A percentile compares a stretch with the other conserved stretches of the same genome.
These are phyloP conservation scores for Crossocerus cetratus DNA, from an alignment of 2,888 invertebrate species.

Conservation along the genomic window DNA sequence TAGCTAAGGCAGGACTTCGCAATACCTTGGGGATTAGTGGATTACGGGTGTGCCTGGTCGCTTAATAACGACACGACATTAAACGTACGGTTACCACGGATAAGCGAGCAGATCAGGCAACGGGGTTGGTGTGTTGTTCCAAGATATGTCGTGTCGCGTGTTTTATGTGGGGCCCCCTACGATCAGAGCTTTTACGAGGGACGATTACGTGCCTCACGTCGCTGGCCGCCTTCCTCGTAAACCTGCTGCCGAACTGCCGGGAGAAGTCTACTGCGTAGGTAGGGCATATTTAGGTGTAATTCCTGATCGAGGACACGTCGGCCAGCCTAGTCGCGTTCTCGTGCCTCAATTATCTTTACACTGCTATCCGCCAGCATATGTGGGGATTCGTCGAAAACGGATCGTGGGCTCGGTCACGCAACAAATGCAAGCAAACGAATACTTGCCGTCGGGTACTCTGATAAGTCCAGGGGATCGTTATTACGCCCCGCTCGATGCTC, in stretches of 20 bases:
- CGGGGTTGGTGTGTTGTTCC: conserved; percentile 4
- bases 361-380: conserved; percentile 9
- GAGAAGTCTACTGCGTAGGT: not conserved
- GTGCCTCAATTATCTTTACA: conserved; percentile 33
- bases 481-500: no score
- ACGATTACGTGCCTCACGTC: conserved; percentile 47
- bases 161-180: conserved; percentile 53
- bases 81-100: not conserved
- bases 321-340: conserved; percentile 16
- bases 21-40: no score
- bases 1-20: no score
- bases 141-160: conserved; percentile 51
- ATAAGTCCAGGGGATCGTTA: no score
- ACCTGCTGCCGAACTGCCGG: conserved; percentile 20
- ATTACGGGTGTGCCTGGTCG: no score
- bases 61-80: no score
- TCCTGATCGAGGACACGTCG: conserved; percentile 12
- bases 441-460: no score
- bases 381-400: conserved; percentile 17
- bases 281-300: not conserved
- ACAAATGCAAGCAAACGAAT: conserved; percentile 9
- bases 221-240: conserved; percentile 35
- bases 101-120: not conserved
- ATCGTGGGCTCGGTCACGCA: conserved; percentile 20
- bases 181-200: conserved; percentile 58